phyloP scores from a whole-genome alignment of 2,888 invertebrate genomes.

The Lasius platythorax region DNA sequence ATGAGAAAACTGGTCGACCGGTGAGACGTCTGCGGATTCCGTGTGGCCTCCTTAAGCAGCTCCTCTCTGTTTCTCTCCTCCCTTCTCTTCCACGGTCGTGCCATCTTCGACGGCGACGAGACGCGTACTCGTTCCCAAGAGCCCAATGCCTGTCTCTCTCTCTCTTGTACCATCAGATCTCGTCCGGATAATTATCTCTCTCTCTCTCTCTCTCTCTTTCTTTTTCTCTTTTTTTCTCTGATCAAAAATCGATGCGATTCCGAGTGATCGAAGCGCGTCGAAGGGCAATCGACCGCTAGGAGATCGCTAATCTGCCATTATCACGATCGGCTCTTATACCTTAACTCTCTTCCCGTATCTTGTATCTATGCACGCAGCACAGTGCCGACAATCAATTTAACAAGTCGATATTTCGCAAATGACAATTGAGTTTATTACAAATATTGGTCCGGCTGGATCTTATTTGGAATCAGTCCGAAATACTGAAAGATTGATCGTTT shows the following conservation, averaged over 20 bases:
- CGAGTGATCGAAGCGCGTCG: slow-evolving; percentile 59
- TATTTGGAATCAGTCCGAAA: background rate
- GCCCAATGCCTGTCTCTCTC: slow-evolving; percentile 63
- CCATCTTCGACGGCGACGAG: slow-evolving; percentile 64
- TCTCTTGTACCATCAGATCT: slow-evolving; percentile 41
- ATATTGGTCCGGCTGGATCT: background rate
- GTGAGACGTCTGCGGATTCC: slow-evolving; percentile 79
- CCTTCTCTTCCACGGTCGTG: slow-evolving; percentile 45
- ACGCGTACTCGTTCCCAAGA: slow-evolving; percentile 70
- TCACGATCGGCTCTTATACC: background rate
- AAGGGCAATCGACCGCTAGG: slow-evolving; percentile 46
- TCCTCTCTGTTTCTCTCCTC: slow-evolving; percentile 66
- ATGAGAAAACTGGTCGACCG: slow-evolving; percentile 81
- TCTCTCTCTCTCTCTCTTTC: slow-evolving; percentile 30
- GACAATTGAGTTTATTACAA: background rate
- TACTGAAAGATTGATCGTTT: background rate
- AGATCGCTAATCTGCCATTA: background rate
- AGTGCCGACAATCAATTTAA: background rate
- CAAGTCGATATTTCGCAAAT: slow-evolving; percentile 10
- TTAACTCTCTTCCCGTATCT: background rate
- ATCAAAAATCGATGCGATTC: slow-evolving; percentile 50
- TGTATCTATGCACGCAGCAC: too few species aligned
- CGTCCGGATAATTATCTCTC: slow-evolving; percentile 66
- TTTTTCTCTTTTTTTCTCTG: background rate
- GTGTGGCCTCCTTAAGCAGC: slow-evolving; percentile 80